Evolutionary conservation across 2,113 vertebrate species (phyloP).

Genomic region (Pygathrix nemaeus): DNA sequence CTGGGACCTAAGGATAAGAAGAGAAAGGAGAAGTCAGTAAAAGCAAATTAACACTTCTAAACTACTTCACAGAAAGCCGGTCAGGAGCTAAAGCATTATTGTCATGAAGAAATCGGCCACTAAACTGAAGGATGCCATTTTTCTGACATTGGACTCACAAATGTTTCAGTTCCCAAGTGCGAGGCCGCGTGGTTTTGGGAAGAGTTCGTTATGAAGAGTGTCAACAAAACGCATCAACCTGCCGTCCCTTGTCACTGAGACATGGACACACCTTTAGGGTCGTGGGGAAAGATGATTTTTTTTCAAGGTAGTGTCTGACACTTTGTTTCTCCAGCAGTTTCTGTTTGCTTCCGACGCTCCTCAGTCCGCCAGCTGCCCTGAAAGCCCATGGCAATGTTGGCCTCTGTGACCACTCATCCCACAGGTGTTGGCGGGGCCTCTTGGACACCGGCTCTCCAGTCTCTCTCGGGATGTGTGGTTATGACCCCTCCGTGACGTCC

Average conservation of each 20-base stretch:
- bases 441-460: neutral
- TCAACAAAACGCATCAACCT: rapidly evolving
- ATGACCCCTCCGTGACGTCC: neutral
- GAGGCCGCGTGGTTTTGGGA: neutral
- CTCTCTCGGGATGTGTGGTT: rapidly evolving
- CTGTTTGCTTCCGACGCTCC: neutral
- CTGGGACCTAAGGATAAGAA: constrained; percentile 35
- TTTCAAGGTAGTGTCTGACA: neutral
- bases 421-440: neutral
- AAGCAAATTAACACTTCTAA: neutral
- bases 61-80: neutral
- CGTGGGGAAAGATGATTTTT: neutral
- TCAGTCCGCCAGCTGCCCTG: neutral
- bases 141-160: neutral
- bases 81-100: neutral
- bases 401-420: neutral
- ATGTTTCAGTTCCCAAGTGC: neutral
- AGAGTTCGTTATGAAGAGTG: rapidly evolving
- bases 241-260: neutral
- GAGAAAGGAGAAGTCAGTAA: neutral
- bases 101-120: neutral
- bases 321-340: neutral
- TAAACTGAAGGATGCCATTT: neutral
- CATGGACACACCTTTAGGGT: neutral
- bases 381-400: rapidly evolving